A percentile compares a stretch with the other conserved stretches of the same genome.
phyloP scores from a whole-genome alignment of 2,113 vertebrate genomes.

The Protobothrops mucrosquamatus region DNA sequence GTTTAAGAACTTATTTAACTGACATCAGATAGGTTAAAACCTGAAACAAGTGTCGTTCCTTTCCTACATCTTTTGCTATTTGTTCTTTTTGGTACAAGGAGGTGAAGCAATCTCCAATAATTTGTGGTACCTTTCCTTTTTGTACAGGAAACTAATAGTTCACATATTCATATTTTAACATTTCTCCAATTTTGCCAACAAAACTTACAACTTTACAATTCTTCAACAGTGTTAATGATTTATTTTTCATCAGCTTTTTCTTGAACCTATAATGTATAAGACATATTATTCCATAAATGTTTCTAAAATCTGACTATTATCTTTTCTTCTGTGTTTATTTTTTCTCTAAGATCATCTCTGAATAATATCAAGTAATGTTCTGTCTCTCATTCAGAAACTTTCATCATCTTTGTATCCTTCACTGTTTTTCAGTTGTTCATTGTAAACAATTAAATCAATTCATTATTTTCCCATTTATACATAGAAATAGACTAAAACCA shows the following conservation, averaged over 20 bases:
- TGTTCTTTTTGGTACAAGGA: neutral
- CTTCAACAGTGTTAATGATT: neutral
- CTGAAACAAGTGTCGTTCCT: neutral
- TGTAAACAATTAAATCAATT: neutral
- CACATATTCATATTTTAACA: neutral
- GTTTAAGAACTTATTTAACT: neutral
- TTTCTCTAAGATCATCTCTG: neutral
- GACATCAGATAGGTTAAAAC: neutral
- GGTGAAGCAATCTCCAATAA: neutral
- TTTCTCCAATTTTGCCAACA: neutral
- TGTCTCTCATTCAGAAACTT: no score
- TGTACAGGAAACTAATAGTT: neutral
- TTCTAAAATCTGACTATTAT: neutral
- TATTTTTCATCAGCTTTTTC: neutral
- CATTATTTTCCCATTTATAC: neutral
- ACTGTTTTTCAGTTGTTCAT: neutral
- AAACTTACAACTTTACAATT: neutral
- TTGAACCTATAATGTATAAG: neutral
- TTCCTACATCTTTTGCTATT: neutral
- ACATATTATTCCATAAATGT: neutral
- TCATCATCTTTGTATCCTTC: no score
- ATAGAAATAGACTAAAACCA: neutral
- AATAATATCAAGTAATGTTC: neutral
- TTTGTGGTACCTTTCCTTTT: neutral
- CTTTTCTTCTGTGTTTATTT: neutral